Evolutionary conservation across 2,888 invertebrate genomes (phyloP), one percentile per base, ranked within the genome.

Genomic region (Augochlorella aurata): DNA sequence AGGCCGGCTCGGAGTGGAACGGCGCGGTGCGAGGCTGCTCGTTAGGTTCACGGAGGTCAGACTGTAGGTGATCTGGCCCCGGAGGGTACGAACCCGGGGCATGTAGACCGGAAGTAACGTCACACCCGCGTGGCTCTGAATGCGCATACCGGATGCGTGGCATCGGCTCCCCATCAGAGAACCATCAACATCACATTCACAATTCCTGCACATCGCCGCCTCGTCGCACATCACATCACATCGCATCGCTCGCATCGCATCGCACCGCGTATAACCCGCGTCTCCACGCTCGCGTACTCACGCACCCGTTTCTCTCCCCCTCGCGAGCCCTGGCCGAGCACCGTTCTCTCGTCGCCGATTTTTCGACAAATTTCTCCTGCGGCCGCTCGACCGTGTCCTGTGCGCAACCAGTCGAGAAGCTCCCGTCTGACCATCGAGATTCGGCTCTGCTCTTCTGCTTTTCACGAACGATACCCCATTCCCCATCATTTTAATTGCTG

Each of bases 91-190:
- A 91, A 89, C 88, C 84, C 89, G 90, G 90, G 92, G 72, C 92
- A 93, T 92, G 91, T 92, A 93, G 93, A 91, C 92, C 93, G 93
- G 93, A 93, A 93, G 93, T 92, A 93, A 93, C 93, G 93, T 93
- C 93, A 93, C 93, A 93, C 92, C 93, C 93, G 93, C 93, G 92
- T 93, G 93, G 92, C 90, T 93, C 91, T 93, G 93, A 93, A 93
- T 93, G 93, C 93, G 93, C 93, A 93, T 93, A 93, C 93, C 93
- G 93, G 93, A 93, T 93, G 93, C 92, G 92, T 92, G 93, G 93
- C 93, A 93, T 93, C 93, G 93, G 93, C 93, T 93, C 93, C 93
- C 93, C 93, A 93, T 93, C 93, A 91, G 90, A 91, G 90, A 91
- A 89, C 92, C 93, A 93, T 93, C 93, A 92, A 92, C 93, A 91